Evolutionary conservation across 1,140 invertebrate species (phyloP).

Genomic region (Dinoponera quadriceps): DNA sequence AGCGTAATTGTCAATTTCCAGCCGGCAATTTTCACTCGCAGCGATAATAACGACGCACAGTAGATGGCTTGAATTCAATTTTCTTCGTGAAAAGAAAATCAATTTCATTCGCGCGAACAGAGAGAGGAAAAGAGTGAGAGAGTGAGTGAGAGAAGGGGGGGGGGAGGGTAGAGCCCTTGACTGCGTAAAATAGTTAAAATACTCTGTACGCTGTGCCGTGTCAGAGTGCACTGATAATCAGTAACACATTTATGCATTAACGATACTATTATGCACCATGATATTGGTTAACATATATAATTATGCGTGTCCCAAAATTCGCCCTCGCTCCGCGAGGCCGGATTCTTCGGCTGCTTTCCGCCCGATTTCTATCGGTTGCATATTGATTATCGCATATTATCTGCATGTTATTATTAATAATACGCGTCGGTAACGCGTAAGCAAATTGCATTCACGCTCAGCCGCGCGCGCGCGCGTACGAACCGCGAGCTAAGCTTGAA

Average conservation of each 20-base stretch:
- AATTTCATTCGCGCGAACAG: background rate
- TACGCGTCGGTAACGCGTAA: background rate
- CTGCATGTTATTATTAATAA: constrained; percentile 24
- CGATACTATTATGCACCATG: background rate
- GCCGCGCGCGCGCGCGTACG: background rate
- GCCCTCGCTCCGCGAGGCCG: background rate
- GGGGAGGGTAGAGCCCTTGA: background rate
- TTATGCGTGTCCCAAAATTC: constrained; percentile 1
- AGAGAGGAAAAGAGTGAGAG: too few species aligned
- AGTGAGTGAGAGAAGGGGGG: too few species aligned
- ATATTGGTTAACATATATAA: background rate
- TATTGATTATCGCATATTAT: constrained; percentile 20
- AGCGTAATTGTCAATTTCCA: background rate
- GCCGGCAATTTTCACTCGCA: background rate
- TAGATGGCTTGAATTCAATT: background rate
- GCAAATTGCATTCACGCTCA: background rate
- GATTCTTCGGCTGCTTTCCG: background rate
- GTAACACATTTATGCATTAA: constrained; percentile 16
- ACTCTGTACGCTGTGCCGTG: background rate
- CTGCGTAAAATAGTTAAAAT: background rate
- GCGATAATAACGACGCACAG: background rate
- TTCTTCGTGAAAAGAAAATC: background rate
- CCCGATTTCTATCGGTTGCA: background rate
- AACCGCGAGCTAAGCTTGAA: background rate
- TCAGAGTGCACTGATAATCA: background rate